Evolutionary conservation across 1,140 invertebrate species (phyloP).

Genomic region (Amyelois transitella): DNA sequence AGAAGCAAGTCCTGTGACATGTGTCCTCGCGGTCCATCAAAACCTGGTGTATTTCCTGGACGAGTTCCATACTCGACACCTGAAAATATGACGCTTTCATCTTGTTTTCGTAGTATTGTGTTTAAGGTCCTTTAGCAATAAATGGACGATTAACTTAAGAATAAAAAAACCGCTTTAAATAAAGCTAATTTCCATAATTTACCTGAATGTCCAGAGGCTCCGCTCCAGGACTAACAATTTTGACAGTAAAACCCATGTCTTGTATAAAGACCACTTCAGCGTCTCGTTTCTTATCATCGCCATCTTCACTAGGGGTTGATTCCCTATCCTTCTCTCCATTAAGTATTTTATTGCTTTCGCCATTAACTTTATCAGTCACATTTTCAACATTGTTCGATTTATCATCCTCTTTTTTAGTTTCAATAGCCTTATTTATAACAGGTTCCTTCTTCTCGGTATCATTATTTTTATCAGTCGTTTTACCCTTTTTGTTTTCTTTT

Average conservation of each 20-base stretch:
- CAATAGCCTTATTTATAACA: constrained; percentile 29
- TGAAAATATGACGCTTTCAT: constrained; percentile 37
- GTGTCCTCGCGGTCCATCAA: constrained; percentile 98
- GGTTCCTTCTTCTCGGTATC: constrained; percentile 39
- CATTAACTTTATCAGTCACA: constrained; percentile 38
- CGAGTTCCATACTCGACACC: constrained; percentile 98
- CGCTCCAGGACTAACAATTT: constrained; percentile 90
- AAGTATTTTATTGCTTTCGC: constrained; percentile 41
- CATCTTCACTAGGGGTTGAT: constrained; percentile 74
- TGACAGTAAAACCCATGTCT: constrained; percentile 94
- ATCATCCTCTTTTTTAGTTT: constrained; percentile 33
- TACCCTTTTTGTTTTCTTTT: constrained; percentile 56
- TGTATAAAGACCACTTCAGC: constrained; percentile 93
- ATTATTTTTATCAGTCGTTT: constrained; percentile 34
- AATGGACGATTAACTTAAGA: no score
- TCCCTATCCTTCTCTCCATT: constrained; percentile 67
- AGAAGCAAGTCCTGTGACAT: constrained; percentile 98
- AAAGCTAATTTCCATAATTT: not conserved
- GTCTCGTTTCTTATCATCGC: constrained; percentile 78
- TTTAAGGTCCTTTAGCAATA: not conserved
- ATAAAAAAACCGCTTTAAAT: no score
- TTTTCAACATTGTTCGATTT: constrained; percentile 24
- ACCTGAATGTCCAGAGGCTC: constrained; percentile 95
- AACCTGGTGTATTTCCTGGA: constrained; percentile 98
- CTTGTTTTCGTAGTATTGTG: not conserved